Base-by-base conservation (phyloP, 1,140 invertebrate species). In the Rhopalosiphum padi region DNA sequence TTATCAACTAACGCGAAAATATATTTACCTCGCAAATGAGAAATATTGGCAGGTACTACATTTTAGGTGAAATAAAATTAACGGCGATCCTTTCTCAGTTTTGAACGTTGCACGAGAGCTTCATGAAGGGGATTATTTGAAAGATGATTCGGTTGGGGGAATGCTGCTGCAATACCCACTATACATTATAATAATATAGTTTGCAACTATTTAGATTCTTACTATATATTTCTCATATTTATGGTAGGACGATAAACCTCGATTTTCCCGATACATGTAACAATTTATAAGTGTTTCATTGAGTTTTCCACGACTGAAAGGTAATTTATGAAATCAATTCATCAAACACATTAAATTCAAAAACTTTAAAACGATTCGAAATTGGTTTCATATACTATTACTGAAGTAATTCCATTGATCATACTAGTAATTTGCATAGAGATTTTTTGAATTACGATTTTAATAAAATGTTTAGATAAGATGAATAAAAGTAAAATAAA, bases 41-140 rank as follows among this genome's bases (percentile, higher is more conserved):
- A 87, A 87, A 87, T 43, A 9, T 87, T 48, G 41, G 43, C 43
- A 48, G 25, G 22, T 87, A 21, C 9, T 43, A 23, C 23, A n/a
- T 77, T 77, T 77, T 77, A n/a, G 11, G 22, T 46, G 30, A 35
- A 87, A 87, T 30, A 30, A 87, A 87, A 87, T 87, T 87, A 87
- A 87, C n/a, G 21, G 22, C 35, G 25, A 87, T 48, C 25, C n/a
- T 21, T 53, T 89, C 11, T 8, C 87, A 51, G 35, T 37, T 53
- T 35, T 53, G 2, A 89, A 35, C 46, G 21, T 53, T 8, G 46
- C 18, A 22, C 2, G 11, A 9, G 37, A 25, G 30, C 43, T 86
- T 41, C 37, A 25, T 46, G 37, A 2, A 3, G 60, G 60, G n/a
- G 43, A n/a, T 43, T 41, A 30, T 86, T 86, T 43, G 43, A 86